phyloP scores from a whole-genome alignment of 2,797 vertebrate genomes.

The Pseudomugil gertrudae region DNA sequence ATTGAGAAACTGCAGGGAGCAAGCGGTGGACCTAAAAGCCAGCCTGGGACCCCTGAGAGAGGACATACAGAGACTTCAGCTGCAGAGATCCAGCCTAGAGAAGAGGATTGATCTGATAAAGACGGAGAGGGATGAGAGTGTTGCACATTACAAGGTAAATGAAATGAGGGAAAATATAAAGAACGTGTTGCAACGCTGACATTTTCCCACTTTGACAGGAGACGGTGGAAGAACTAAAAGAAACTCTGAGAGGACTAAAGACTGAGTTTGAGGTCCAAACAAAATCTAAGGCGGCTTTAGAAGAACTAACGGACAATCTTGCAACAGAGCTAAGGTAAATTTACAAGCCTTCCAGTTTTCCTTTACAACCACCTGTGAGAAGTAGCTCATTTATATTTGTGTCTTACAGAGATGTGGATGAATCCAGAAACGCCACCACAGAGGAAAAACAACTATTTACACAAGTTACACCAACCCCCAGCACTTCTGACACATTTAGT shows the following conservation, averaged over 20 bases:
- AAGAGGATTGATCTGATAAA: constrained; percentile 84
- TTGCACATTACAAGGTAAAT: constrained; percentile 78
- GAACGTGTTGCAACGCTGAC: not conserved
- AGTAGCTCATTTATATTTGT: constrained; percentile 7
- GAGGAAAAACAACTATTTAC: constrained; percentile 32
- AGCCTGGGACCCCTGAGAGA: constrained; percentile 83
- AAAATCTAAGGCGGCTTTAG: constrained; percentile 82
- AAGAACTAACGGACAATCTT: constrained; percentile 81
- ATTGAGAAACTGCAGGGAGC: constrained; percentile 83
- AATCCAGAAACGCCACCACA: constrained; percentile 28
- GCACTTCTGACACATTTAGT: not conserved
- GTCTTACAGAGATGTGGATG: constrained; percentile 57
- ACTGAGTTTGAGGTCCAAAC: constrained; percentile 85
- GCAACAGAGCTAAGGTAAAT: constrained; percentile 86
- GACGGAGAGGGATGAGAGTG: constrained; percentile 82
- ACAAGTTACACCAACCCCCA: constrained; percentile 25
- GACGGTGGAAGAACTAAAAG: constrained; percentile 83
- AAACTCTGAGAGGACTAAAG: constrained; percentile 82
- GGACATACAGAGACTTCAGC: constrained; percentile 77
- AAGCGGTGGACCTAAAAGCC: constrained; percentile 82
- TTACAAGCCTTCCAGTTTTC: not conserved
- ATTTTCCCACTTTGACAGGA: constrained; percentile 75
- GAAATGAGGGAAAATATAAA: not conserved
- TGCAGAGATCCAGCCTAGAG: constrained; percentile 85
- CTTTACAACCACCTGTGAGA: not conserved